These are phyloP conservation scores for Montipora efflorescens DNA, from an alignment of 64 coral and sea anemone species.

Conservation along the genomic window DNA sequence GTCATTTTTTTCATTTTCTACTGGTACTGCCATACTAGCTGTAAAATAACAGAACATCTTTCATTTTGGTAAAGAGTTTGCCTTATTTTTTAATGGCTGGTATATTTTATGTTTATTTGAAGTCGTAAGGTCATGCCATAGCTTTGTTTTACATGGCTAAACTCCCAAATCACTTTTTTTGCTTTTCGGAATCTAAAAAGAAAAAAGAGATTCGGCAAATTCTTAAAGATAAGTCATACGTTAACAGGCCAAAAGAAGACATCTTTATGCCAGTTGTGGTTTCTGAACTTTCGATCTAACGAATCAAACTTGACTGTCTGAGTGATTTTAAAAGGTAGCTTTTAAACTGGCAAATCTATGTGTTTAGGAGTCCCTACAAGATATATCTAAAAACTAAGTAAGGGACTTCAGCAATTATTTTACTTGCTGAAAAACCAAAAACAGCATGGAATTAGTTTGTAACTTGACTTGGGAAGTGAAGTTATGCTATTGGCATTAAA, in stretches of 20 bases:
- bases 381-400: neutral
- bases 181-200: no score
- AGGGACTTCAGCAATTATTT: neutral
- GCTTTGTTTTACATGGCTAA: no score
- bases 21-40: neutral
- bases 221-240: no score
- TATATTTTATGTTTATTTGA: no score
- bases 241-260: no score
- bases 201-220: no score
- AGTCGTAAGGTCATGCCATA: no score
- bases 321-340: neutral
- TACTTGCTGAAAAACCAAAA: neutral
- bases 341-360: neutral
- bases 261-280: no score
- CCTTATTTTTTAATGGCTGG: no score
- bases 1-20: neutral
- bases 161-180: no score
- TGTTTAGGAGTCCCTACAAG: neutral
- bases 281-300: neutral
- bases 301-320: neutral
- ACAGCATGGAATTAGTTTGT: neutral
- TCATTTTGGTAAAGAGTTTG: neutral
- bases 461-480: neutral
- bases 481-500: neutral
- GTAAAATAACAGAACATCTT: neutral